Evolutionary conservation across 2,113 vertebrate genomes (phyloP), one percentile per base, ranked within the genome.

Genomic region (Steatornis caripensis): DNA sequence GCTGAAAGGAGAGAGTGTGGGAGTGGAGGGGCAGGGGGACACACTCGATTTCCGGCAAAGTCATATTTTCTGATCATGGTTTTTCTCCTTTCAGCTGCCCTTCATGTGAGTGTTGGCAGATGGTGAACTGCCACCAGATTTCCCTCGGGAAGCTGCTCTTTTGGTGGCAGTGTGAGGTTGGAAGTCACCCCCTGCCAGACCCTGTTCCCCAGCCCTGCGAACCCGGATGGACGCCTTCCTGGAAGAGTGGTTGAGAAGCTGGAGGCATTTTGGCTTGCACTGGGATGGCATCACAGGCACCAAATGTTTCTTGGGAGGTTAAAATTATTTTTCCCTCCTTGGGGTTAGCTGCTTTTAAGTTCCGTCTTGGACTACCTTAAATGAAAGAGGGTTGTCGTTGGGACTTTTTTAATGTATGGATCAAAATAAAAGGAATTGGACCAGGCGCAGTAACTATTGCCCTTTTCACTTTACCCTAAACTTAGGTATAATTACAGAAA

Each of bases 131-230:
- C 5, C 64, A 53, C 4, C 24, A 57, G 41, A 24, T 74, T 89
- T 71, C 29, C 46, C 13, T 75, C 2, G 1, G 39, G 55, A 78
- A 85, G 46, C 30, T 62, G 37, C 29, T 62, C 51, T 14, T 79
- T 58, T 34, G 66, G 41, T 48, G 69, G 22, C 53, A 64, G 24
- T 0, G 1, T 13, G 54, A 77, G 29, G 34, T 9, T 55, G 62
- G 22, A n/a, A 0, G 2, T 39, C 27, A 7, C 2, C 6, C 16
- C 5, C 0, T 1, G 34, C 15, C 66, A 39, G 20, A 80, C 6
- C 16, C 19, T 19, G 5, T 54, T 54, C 27, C 60, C 64, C 54
- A 77, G 24, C 20, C 12, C 30, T 78, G 37, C 34, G 20, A 30
- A 3, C 16, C 45, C 0, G 2, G 29, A 17, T 5, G 17, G 10